These are phyloP conservation scores for Sminthurides aquaticus DNA, from an alignment of 2,888 invertebrate genomes.

Conservation along the genomic window DNA sequence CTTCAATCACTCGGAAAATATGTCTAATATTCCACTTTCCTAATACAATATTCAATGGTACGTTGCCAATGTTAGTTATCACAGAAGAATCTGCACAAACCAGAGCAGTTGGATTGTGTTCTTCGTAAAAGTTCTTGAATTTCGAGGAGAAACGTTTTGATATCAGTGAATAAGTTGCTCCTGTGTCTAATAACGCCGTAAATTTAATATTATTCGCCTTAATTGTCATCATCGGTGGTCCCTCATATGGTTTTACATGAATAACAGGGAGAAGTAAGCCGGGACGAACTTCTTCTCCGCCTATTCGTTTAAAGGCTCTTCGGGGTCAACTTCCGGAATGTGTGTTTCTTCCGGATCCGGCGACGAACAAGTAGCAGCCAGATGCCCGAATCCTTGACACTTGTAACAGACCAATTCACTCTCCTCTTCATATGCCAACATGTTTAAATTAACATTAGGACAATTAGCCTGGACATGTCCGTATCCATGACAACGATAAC, in stretches of 20 bases:
- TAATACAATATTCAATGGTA: neutral
- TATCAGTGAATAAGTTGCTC: slow-evolving; percentile 1
- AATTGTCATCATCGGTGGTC: neutral
- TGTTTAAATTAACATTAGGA: neutral
- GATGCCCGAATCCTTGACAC: neutral
- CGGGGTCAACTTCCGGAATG: neutral
- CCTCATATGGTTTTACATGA: no score
- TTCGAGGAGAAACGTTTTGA: neutral
- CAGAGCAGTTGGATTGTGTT: neutral
- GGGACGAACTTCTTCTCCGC: neutral
- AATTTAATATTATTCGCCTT: neutral
- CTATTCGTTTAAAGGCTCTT: neutral
- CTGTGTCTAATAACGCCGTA: no score
- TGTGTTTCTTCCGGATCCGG: neutral
- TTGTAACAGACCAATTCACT: neutral
- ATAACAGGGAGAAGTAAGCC: neutral
- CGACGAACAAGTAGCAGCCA: neutral
- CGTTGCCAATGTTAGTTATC: neutral
- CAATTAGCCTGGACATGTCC: slow-evolving; percentile 4
- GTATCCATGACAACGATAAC: neutral
- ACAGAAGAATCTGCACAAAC: neutral
- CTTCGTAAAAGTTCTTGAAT: neutral
- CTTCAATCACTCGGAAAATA: slow-evolving; percentile 2
- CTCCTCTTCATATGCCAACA: neutral
- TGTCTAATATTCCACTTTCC: neutral